Evolutionary conservation across 2,797 vertebrate genomes (phyloP).

Genomic region (Lutjanus argentimaculatus): DNA sequence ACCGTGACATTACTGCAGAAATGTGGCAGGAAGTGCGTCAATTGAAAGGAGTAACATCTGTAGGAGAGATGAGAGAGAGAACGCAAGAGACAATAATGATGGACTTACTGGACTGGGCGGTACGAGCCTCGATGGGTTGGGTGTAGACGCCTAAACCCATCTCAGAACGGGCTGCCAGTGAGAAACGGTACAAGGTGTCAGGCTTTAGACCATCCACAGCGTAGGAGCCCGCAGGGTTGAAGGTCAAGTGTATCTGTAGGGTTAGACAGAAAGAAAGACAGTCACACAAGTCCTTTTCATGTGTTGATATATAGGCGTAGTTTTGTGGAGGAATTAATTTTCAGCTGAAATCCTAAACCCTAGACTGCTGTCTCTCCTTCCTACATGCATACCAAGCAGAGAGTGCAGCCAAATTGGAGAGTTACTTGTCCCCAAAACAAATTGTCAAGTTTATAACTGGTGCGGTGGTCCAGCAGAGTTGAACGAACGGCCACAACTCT

Average conservation of each 20-base stretch:
- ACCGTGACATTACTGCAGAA: no score
- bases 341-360: slow-evolving; percentile 21
- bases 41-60: no score
- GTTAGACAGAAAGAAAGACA: slow-evolving; percentile 12
- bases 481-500: slow-evolving; percentile 36
- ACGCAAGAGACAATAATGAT: neutral
- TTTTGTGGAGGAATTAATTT: slow-evolving; percentile 30
- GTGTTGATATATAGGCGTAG: neutral
- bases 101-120: slow-evolving; percentile 96
- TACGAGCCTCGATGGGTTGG: slow-evolving; percentile 90
- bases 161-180: slow-evolving; percentile 93
- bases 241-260: slow-evolving; percentile 89
- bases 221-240: slow-evolving; percentile 91
- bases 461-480: slow-evolving; percentile 46
- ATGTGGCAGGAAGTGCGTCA: no score
- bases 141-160: slow-evolving; percentile 94
- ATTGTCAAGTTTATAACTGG: slow-evolving; percentile 42
- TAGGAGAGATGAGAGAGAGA: slow-evolving; percentile 41
- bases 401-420: slow-evolving; percentile 26
- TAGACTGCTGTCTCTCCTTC: slow-evolving; percentile 3
- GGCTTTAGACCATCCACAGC: slow-evolving; percentile 93
- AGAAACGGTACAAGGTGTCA: slow-evolving; percentile 92
- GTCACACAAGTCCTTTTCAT: neutral
- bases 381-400: slow-evolving; percentile 10
- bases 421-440: slow-evolving; percentile 32